Evolutionary conservation across 1,140 invertebrate genomes (phyloP), one percentile per base, ranked within the genome.

Genomic region (Brevipalpus yothersi): DNA sequence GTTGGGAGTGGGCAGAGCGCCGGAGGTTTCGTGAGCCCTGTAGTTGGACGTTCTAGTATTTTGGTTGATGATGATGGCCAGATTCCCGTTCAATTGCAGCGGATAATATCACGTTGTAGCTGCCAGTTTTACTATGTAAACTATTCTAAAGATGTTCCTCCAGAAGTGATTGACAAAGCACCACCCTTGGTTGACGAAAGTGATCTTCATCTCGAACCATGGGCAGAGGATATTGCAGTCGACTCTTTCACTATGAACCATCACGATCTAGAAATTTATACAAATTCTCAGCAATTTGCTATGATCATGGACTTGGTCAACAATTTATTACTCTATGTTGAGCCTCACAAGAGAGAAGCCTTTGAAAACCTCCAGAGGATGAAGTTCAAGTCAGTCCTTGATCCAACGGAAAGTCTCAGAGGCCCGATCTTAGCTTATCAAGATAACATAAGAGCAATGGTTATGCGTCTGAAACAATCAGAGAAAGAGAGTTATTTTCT

Each of bases 241-340:
- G 92, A 98, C 74, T 88, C 89, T 4, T 96, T 98, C 67, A 97
- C 91, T 0, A 73, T 98, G 2, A 93, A 95, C 80, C 94, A 99
- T 75, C 86, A 98, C 68, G 93, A 97, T 73, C 74, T 98, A 2
- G 88, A 97, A 69, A 87, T 96, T 1, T 93, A 86, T 72, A 96
- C 92, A 7, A 97, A 97, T 73, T 92, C 89, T 0, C 75, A 92
- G 62, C 75, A 87, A 78, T 96, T 94, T 72, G 83, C 84, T 2
- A 94, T 95, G 86, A 80, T 96, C 21, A 73, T 98, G 64, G 93
- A 98, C 69, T 86, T 98, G 62, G 83, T 97, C 0, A 98, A 98
- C 72, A 96, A 97, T 75, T 74, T 98, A 3, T 71, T 98, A 43
- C 77, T 98, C 0, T 94, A 94, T 72, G 89, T 96, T 15, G 93